Conservation (phyloP, 2,113 vertebrate species). For the Lonchura striata region DNA sequence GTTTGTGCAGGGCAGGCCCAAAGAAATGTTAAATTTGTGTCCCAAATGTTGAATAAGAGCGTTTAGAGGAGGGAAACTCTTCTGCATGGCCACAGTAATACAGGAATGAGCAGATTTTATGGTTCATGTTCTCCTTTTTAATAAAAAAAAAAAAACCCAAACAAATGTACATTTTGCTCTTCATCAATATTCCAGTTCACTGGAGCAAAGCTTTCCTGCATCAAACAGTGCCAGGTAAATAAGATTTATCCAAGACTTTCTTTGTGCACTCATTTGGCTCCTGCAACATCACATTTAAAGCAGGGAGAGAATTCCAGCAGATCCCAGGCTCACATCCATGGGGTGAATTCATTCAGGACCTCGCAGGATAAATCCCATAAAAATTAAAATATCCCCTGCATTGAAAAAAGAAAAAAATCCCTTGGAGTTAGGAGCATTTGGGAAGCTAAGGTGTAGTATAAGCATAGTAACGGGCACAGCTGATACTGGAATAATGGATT, state of each 20-base stretch:
- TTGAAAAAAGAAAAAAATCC: not conserved
- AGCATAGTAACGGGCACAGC: not conserved
- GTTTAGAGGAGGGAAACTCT: not conserved
- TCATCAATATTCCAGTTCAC: not conserved
- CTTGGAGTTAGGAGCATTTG: not conserved
- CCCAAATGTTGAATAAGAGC: not conserved
- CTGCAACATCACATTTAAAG: not conserved
- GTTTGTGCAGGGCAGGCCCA: not conserved
- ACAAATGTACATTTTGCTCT: not conserved
- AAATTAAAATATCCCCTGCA: not conserved
- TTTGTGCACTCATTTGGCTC: not conserved
- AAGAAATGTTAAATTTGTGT: not conserved
- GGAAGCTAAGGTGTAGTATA: not conserved
- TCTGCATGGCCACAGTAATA: not conserved
- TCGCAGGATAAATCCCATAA: not conserved
- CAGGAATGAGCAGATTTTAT: not conserved
- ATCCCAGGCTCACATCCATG: not conserved
- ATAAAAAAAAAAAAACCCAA: not conserved
- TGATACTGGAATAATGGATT: not conserved
- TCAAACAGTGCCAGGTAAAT: not conserved
- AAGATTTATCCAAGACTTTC: not conserved
- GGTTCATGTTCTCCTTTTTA: not conserved
- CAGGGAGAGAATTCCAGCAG: not conserved
- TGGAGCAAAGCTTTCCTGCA: not conserved
- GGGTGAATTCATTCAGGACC: not conserved